Evolutionary conservation across 2,113 vertebrate species (phyloP), one percentile per base, ranked within the genome.

Genomic region (Leptobrachium leishanense): DNA sequence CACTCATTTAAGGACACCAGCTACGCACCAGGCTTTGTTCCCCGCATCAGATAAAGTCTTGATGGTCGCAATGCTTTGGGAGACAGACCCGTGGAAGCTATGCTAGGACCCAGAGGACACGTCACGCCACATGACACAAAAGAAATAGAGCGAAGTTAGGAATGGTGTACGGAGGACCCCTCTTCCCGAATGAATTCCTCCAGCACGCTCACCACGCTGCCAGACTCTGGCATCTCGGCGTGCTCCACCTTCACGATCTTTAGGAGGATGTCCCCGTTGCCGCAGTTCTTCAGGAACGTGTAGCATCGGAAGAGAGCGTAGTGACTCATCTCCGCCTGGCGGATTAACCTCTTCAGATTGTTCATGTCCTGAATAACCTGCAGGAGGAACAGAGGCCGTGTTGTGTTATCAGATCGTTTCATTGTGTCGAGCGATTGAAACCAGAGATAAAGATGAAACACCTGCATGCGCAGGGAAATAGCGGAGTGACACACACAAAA

Each of bases 311-410:
- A 99, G 84, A 99, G 83, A 57, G 97, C 95, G 0, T 99, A 98
- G 88, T 99, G 97, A 88, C 94, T 98, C 94, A 93, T 97, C 88
- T 99, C 98, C 0, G 98, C 96, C 91, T 98, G 98, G 0, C 94
- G 94, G 88, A 99, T 95, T 67, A 95, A 96, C 53, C 98, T 93
- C 91, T 99, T 99, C 88, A 99, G 90, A 87, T 95, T 97, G 93
- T 99, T 99, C 90, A 97, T 96, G 85, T 98, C 96, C 88, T 99
- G 98, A 76, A 99, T 99, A 68, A 96, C 97, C 98, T 99, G 91
- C 10, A 68, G 73, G 78, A 54, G 12, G 10, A 31, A 31, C 20
- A 31, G 20, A 31, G 20, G 20, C 20, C 20, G 20, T 31, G 20
- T 31, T 31, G 20, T 31, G 20, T 31, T 31, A 31, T 31, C 20